Evolutionary conservation across 2,888 invertebrate species (phyloP).

Genomic region (Meiosimyza platycephala): DNA sequence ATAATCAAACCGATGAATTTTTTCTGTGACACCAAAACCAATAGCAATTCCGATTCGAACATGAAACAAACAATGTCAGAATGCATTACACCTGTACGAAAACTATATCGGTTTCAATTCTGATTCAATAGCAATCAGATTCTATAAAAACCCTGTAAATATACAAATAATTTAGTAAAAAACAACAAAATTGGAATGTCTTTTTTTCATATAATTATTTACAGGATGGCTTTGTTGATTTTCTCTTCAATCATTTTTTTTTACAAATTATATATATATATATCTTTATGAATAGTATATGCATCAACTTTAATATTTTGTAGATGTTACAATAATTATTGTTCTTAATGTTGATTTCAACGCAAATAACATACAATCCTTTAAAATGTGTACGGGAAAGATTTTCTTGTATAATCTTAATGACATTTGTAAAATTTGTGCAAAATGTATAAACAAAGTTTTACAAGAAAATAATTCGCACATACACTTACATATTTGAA

Average conservation of each 20-base stretch:
- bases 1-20: too few relatives aligned
- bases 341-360: slow-evolving; percentile 18
- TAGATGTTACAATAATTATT: slow-evolving; percentile 18
- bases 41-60: too few relatives aligned
- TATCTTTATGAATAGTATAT: slow-evolving; percentile 41
- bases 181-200: slow-evolving; percentile 65
- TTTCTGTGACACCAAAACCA: too few relatives aligned
- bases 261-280: slow-evolving; percentile 25
- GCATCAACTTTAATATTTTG: slow-evolving; percentile 22
- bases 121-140: too few relatives aligned
- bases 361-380: slow-evolving; percentile 6
- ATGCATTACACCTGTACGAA: not conserved
- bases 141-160: not conserved
- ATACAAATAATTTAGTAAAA: slow-evolving; percentile 44
- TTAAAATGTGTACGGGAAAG: not conserved
- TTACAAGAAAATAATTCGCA: not conserved
- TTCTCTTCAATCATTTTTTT: slow-evolving; percentile 39
- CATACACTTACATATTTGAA: not conserved
- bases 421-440: not conserved
- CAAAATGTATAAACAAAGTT: not conserved
- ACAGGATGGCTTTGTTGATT: slow-evolving; percentile 61
- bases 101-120: not conserved
- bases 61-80: not conserved
- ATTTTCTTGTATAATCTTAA: not conserved
- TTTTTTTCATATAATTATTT: slow-evolving; percentile 67